These are phyloP conservation scores for Pycnomerus fuliginosus DNA, from an alignment of 2,888 invertebrate genomes.

Conservation along the genomic window DNA sequence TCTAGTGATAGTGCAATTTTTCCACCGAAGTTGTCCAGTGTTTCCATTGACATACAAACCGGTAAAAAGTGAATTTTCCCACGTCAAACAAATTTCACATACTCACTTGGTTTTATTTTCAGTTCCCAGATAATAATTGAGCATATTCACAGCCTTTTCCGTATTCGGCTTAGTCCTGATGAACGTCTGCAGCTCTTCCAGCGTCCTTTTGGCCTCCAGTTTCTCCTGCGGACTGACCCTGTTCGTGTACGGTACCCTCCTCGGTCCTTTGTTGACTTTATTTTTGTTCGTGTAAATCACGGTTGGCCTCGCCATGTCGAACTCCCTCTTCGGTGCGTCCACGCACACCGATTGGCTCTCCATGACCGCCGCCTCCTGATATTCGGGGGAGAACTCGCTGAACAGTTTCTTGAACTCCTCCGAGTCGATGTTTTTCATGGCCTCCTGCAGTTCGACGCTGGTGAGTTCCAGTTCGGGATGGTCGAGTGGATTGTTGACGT, in stretches of 20 bases:
- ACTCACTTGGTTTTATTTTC: constrained; percentile 41
- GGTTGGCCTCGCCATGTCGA: constrained; percentile 21
- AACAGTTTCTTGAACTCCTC: constrained; percentile 44
- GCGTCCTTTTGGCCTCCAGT: constrained; percentile 29
- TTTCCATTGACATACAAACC: not conserved
- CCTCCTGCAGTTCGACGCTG: constrained; percentile 39
- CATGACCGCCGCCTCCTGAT: constrained; percentile 19
- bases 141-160: constrained; percentile 29
- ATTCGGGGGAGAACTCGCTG: constrained; percentile 15
- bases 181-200: constrained; percentile 38
- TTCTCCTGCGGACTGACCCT: constrained; percentile 14
- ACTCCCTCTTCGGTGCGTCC: constrained; percentile 1
- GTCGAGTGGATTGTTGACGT: constrained; percentile 6
- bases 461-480: constrained; percentile 25
- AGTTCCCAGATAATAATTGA: constrained; percentile 34
- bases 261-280: too few relatives aligned
- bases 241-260: too few relatives aligned
- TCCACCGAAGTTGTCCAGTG: too few relatives aligned
- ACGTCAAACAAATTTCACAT: constrained; percentile 6
- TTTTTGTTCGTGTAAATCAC: too few relatives aligned
- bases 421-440: constrained; percentile 38
- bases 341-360: constrained; percentile 3
- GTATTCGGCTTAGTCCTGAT: constrained; percentile 38
- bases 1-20: too few relatives aligned
- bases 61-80: constrained; percentile 4